phyloP scores from a whole-genome alignment of 1,140 invertebrate genomes.

The Drosophila ogumai region DNA sequence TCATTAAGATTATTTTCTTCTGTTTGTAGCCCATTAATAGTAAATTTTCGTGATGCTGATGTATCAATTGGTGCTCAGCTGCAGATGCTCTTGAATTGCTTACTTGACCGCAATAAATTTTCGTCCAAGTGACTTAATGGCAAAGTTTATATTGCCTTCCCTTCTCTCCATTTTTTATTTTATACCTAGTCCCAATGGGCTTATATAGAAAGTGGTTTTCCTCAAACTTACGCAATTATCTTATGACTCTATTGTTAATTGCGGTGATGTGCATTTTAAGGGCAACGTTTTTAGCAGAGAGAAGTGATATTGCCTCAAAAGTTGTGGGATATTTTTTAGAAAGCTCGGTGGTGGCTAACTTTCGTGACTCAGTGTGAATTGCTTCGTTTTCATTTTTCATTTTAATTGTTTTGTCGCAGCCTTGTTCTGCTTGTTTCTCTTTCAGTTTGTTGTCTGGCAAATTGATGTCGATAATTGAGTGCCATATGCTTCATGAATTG shows the following conservation, averaged over 20 bases:
- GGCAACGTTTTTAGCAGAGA: constrained; percentile 53
- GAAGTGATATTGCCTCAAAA: constrained; percentile 5
- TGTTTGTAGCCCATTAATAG: neutral
- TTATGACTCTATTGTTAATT: constrained; percentile 57
- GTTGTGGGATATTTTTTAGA: constrained; percentile 46
- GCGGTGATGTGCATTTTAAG: constrained; percentile 36
- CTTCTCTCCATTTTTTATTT: neutral
- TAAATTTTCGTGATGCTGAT: neutral
- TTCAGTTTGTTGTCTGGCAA: constrained; percentile 40
- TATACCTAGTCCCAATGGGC: neutral
- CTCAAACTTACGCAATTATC: constrained; percentile 30
- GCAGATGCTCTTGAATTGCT: neutral
- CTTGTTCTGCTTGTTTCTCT: constrained; percentile 22
- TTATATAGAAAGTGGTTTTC: neutral
- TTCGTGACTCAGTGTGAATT: constrained; percentile 47
- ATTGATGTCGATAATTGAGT: constrained; percentile 59
- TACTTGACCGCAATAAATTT: neutral
- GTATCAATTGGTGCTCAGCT: neutral
- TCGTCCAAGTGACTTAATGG: neutral
- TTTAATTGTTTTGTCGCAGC: constrained; percentile 25
- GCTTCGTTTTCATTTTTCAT: constrained; percentile 19
- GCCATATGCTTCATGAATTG: constrained; percentile 33
- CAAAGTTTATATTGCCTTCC: neutral
- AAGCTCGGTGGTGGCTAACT: constrained; percentile 1
- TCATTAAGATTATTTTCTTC: neutral